A percentile compares a stretch with the other conserved stretches of the same genome.
Conservation (phyloP, 2,888 invertebrate species). For the Pseudoips prasinana region DNA sequence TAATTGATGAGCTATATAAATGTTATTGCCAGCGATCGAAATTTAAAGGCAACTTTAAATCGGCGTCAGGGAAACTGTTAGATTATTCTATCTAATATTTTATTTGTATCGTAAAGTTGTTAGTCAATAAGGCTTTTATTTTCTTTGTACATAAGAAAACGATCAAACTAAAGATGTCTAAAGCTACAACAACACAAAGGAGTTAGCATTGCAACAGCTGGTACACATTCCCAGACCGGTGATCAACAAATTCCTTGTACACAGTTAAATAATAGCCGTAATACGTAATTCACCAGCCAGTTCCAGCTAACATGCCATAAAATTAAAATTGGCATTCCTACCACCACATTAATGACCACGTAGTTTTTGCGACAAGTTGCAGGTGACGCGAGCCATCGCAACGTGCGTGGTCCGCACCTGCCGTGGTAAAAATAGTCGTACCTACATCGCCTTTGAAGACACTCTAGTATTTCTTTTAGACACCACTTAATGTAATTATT, state of each 20-base stretch:
- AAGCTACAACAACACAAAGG: constrained; percentile 5
- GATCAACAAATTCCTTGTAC: constrained; percentile 19
- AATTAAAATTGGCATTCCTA: constrained; percentile 37
- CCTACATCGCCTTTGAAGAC: not conserved
- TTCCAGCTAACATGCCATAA: constrained; percentile 43
- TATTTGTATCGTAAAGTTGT: too few relatives aligned
- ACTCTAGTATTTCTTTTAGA: not conserved
- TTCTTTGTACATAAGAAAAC: too few relatives aligned
- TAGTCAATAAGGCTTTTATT: too few relatives aligned
- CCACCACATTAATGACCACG: constrained; percentile 38
- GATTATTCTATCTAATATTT: too few relatives aligned
- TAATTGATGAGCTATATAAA: too few relatives aligned
- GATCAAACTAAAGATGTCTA: too few relatives aligned
- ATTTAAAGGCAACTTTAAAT: too few relatives aligned
- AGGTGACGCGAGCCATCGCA: constrained; percentile 30
- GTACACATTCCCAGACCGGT: constrained; percentile 3
- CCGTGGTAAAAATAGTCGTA: constrained; percentile 24
- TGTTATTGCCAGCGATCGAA: too few relatives aligned
- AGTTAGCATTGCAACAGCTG: constrained; percentile 13
- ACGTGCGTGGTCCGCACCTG: constrained; percentile 42
- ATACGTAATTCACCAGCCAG: constrained; percentile 26
- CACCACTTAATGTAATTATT: too few relatives aligned
- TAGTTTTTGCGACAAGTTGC: constrained; percentile 54
- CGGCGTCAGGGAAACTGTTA: too few relatives aligned
- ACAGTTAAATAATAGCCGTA: constrained; percentile 33